A percentile compares a stretch with the other conserved stretches of the same genome.
These are phyloP conservation scores for Caenorhabditis sp. DNA, from an alignment of 2,888 invertebrate genomes.

Conservation along the genomic window DNA sequence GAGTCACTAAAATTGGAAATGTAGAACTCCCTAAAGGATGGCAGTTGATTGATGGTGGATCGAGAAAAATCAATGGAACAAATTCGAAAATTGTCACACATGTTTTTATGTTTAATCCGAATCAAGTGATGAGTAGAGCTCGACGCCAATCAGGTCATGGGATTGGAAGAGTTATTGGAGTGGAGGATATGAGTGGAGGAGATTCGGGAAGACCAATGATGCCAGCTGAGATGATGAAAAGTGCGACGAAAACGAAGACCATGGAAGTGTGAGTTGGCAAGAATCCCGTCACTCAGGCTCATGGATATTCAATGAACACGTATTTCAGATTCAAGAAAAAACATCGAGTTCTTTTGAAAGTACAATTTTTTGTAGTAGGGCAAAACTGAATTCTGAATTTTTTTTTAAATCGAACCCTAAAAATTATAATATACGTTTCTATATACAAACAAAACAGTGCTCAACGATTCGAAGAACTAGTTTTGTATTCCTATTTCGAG, in stretches of 20 bases:
- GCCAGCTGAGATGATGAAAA: constrained; percentile 2
- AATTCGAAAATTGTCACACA: constrained; percentile 38
- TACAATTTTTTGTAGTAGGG: no score
- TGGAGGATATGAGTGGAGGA: constrained; percentile 3
- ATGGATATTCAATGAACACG: no score
- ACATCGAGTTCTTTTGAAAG: no score
- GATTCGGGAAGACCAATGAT: constrained; percentile 4
- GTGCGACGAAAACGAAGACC: background rate
- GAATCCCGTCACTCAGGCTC: no score
- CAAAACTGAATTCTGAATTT: no score
- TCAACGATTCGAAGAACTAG: no score
- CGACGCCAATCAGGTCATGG: constrained; percentile 23
- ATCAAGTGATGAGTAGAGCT: constrained; percentile 10
- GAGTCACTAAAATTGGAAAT: constrained; percentile 23
- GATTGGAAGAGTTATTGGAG: constrained; percentile 41
- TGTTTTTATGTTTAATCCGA: constrained; percentile 39
- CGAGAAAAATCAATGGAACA: constrained; percentile 29
- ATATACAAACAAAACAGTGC: no score
- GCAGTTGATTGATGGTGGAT: constrained; percentile 43
- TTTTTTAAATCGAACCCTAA: no score
- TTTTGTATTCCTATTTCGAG: no score
- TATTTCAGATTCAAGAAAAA: no score
- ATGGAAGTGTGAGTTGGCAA: background rate
- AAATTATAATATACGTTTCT: no score
- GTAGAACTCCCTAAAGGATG: constrained; percentile 47